Evolutionary conservation across 2,888 invertebrate species (phyloP).

Genomic region (Phanerotoma sp.): DNA sequence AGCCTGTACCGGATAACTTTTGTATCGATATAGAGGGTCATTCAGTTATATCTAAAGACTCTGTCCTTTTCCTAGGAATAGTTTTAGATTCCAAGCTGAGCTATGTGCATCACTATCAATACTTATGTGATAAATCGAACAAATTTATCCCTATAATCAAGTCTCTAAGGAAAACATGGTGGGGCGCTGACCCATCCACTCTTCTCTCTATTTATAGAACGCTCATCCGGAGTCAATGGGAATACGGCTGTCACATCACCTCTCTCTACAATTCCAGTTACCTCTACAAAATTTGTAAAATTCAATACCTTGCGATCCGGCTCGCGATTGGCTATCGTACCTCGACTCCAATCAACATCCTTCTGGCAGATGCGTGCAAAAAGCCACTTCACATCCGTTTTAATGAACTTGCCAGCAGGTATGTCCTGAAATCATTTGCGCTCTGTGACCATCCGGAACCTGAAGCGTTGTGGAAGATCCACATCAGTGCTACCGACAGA

Average conservation of each 20-base stretch:
- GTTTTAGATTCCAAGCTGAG: neutral
- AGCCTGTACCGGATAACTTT: neutral
- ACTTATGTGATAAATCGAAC: neutral
- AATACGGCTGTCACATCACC: constrained; percentile 4
- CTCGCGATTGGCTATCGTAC: neutral
- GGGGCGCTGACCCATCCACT: neutral
- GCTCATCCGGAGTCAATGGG: neutral
- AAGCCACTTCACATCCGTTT: neutral
- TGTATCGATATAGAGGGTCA: neutral
- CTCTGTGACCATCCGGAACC: neutral
- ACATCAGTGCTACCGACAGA: neutral
- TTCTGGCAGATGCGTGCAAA: neutral
- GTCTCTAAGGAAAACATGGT: neutral
- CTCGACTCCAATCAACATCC: neutral
- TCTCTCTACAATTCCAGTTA: neutral
- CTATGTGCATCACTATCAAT: neutral
- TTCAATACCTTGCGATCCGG: neutral
- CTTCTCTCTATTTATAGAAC: neutral
- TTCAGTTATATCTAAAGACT: too few species aligned
- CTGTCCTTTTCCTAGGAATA: neutral
- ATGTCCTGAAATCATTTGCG: neutral
- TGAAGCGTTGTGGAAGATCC: neutral
- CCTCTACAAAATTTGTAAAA: neutral
- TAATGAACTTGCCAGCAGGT: neutral
- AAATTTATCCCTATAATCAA: neutral